Conservation (phyloP, 2,113 vertebrate genomes). For the Nicator chloris region DNA sequence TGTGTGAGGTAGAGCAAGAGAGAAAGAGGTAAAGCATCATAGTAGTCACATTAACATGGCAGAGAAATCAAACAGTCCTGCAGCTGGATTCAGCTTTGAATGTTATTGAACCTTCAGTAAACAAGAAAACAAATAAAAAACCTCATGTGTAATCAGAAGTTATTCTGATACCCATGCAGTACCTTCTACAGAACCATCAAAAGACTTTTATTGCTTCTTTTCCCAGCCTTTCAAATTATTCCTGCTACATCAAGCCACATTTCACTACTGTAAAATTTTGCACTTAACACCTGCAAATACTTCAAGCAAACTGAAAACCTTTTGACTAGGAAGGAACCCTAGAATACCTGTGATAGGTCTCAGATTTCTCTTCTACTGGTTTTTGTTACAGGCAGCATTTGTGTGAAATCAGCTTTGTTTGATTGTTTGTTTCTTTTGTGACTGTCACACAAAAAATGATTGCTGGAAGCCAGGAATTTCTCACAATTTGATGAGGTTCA, state of each 20-base stretch:
- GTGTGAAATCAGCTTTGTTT: neutral
- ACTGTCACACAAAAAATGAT: neutral
- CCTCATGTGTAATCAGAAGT: neutral
- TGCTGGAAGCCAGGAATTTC: neutral
- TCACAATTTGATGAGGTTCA: neutral
- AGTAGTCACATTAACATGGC: neutral
- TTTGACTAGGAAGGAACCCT: neutral
- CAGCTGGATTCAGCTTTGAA: neutral
- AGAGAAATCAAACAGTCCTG: neutral
- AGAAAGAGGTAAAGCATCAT: neutral
- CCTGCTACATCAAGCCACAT: neutral
- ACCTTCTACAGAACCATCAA: neutral
- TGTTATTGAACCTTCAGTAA: neutral
- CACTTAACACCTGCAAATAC: neutral
- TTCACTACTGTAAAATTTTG: neutral
- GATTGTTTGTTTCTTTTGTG: neutral
- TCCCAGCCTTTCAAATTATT: neutral
- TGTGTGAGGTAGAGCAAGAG: neutral
- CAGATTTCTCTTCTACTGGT: neutral
- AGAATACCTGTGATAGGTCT: neutral
- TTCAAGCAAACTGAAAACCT: neutral
- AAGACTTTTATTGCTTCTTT: neutral
- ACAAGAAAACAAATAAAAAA: neutral
- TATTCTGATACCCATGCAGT: neutral
- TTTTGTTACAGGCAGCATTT: neutral